Percentiles rank a stretch among this genome's conserved stretches.
Conservation (phyloP, 2,888 invertebrate species). For the Cetonia aurata region DNA sequence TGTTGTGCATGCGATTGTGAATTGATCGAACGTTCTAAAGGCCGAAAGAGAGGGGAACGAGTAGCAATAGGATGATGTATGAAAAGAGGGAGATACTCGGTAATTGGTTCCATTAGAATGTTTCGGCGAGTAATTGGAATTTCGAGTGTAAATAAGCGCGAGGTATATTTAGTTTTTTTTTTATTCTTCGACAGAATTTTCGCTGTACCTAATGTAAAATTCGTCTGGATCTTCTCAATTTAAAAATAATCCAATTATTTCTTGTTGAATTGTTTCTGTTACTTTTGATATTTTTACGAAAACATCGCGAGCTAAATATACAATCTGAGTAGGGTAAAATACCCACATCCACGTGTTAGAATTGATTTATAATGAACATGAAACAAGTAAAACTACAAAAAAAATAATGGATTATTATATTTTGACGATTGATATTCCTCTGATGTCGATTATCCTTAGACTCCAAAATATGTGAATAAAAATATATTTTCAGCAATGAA, state of each 20-base stretch:
- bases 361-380: too few relatives aligned
- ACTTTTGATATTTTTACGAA: too few relatives aligned
- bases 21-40: slow-evolving; percentile 12
- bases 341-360: too few relatives aligned
- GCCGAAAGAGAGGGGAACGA: not conserved
- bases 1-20: slow-evolving; percentile 13
- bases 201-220: not conserved
- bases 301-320: too few relatives aligned
- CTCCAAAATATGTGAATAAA: slow-evolving; percentile 47
- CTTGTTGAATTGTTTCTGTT: too few relatives aligned
- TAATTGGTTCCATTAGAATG: slow-evolving; percentile 40
- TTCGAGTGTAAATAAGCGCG: slow-evolving; percentile 29
- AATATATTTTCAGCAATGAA: slow-evolving; percentile 42
- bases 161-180: slow-evolving; percentile 21
- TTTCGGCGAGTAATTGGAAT: slow-evolving; percentile 29
- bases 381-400: too few relatives aligned
- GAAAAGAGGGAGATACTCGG: slow-evolving; percentile 1
- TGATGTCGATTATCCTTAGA: slow-evolving; percentile 48
- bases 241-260: too few relatives aligned
- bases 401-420: too few relatives aligned
- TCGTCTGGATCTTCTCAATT: too few relatives aligned
- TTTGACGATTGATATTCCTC: not conserved
- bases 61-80: not conserved
- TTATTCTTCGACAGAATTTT: not conserved
- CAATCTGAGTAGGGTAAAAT: too few relatives aligned